Evolutionary conservation across 1,140 invertebrate genomes (phyloP).

Genomic region (Drosophila teissieri): DNA sequence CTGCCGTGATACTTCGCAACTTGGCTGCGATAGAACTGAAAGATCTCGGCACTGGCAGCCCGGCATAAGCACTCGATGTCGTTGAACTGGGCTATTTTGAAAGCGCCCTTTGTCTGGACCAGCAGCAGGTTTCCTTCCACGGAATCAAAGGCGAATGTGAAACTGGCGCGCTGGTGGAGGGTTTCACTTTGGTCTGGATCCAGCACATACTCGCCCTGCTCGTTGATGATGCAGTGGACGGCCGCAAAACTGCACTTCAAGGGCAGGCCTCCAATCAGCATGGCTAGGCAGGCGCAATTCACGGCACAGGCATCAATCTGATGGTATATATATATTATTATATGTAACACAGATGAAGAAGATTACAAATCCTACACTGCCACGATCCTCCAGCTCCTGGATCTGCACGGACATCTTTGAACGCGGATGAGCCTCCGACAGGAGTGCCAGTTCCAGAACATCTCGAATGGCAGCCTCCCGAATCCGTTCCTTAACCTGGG

Average conservation of each 20-base stretch:
- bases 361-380: slow-evolving; percentile 87
- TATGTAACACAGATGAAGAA: not conserved
- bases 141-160: slow-evolving; percentile 91
- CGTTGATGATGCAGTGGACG: slow-evolving; percentile 89
- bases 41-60: slow-evolving; percentile 88
- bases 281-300: slow-evolving; percentile 92
- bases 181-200: slow-evolving; percentile 87
- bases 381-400: slow-evolving; percentile 94
- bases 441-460: slow-evolving; percentile 90
- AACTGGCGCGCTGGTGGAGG: slow-evolving; percentile 85
- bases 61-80: slow-evolving; percentile 88
- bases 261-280: slow-evolving; percentile 91
- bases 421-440: slow-evolving; percentile 90
- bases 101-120: slow-evolving; percentile 89
- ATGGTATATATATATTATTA: slow-evolving; percentile 40
- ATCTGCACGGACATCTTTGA: slow-evolving; percentile 91
- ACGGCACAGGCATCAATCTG: slow-evolving; percentile 91
- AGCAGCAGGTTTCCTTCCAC: slow-evolving; percentile 87
- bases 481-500: slow-evolving; percentile 90
- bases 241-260: slow-evolving; percentile 93
- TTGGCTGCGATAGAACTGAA: slow-evolving; percentile 89
- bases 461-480: slow-evolving; percentile 91
- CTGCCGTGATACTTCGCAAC: slow-evolving; percentile 67
- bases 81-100: slow-evolving; percentile 88
- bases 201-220: slow-evolving; percentile 87